These are phyloP conservation scores for Stercorarius parasiticus DNA, from an alignment of 2,113 vertebrate genomes.

Conservation along the genomic window DNA sequence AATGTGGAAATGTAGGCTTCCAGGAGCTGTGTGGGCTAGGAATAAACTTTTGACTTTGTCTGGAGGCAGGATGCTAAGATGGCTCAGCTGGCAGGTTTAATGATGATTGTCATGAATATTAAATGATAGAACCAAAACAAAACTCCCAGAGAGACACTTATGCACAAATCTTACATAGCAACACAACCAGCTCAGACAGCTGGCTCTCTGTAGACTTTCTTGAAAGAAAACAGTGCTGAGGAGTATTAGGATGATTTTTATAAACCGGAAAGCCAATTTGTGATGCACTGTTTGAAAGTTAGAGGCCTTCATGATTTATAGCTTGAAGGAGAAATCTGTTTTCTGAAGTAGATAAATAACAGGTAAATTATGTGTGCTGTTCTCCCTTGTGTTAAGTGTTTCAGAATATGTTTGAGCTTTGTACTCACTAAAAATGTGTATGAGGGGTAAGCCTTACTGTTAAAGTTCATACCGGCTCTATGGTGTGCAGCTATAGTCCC, in stretches of 20 bases:
- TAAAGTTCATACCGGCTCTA: neutral
- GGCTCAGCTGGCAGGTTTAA: constrained; percentile 31
- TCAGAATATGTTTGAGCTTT: neutral
- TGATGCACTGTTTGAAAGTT: constrained; percentile 9
- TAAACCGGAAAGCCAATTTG: constrained; percentile 13
- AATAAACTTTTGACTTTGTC: constrained; percentile 11
- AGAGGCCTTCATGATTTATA: constrained; percentile 14
- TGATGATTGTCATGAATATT: constrained; percentile 49
- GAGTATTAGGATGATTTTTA: neutral
- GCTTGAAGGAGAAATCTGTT: neutral
- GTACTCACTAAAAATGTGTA: neutral
- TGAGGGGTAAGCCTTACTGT: neutral
- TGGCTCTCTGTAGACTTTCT: neutral
- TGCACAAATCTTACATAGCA: neutral
- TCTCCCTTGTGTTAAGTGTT: neutral
- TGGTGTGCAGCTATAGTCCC: neutral
- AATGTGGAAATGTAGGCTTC: neutral
- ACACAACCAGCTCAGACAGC: neutral
- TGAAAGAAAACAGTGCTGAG: constrained; percentile 35
- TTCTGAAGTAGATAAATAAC: neutral
- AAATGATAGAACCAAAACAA: constrained; percentile 51
- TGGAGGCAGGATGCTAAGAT: constrained; percentile 15
- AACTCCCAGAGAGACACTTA: constrained; percentile 41
- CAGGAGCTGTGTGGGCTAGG: neutral
- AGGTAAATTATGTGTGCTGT: neutral